phyloP scores from a whole-genome alignment of 2,888 invertebrate species.

The Nomada ruficornis region DNA sequence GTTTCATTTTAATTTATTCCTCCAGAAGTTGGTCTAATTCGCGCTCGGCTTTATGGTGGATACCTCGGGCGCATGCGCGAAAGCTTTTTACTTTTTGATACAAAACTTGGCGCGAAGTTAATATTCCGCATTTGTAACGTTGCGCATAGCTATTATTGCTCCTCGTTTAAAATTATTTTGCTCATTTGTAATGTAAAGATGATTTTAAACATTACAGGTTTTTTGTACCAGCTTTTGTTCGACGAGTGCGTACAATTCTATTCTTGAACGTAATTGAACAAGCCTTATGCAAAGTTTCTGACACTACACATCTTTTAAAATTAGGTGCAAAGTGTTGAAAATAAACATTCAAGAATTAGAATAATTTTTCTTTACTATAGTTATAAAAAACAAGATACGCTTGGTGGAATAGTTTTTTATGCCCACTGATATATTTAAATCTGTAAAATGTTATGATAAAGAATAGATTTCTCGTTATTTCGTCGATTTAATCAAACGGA shows the following conservation, averaged over 20 bases:
- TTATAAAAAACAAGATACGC: too few species aligned
- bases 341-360: not conserved
- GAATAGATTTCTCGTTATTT: not conserved
- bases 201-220: not conserved
- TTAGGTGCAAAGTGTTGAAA: not conserved
- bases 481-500: slow-evolving; percentile 34
- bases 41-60: slow-evolving; percentile 40
- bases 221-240: not conserved
- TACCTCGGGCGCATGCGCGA: slow-evolving; percentile 36
- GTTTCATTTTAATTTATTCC: slow-evolving; percentile 30
- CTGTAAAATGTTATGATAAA: not conserved
- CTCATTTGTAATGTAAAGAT: not conserved
- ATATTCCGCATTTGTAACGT: not conserved
- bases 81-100: slow-evolving; percentile 17
- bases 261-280: not conserved
- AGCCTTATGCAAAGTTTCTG: slow-evolving; percentile 3
- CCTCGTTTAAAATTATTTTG: not conserved
- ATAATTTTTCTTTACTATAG: not conserved
- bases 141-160: not conserved
- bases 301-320: not conserved
- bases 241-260: not conserved
- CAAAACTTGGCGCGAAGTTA: slow-evolving; percentile 45
- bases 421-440: not conserved
- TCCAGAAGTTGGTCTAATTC: slow-evolving; percentile 22
- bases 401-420: too few species aligned